Evolutionary conservation across 2,888 invertebrate species (phyloP).

Genomic region (Poecilobothrus nobilitatus): DNA sequence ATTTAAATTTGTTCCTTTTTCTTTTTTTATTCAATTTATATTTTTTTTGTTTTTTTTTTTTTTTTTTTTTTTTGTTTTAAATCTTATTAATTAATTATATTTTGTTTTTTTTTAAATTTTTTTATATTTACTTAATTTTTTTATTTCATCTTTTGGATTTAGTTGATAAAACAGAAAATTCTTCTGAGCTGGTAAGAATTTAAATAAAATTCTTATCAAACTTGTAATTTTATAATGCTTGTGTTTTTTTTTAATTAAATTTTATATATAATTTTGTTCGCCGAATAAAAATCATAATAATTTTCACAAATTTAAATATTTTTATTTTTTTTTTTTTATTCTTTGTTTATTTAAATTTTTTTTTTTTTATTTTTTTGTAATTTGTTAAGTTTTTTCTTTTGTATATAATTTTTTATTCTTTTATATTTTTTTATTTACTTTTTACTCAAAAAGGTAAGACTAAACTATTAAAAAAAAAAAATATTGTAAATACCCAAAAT

Average conservation of each 20-base stretch:
- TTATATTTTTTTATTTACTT: background rate
- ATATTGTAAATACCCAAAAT: background rate
- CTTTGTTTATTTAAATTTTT: too few relatives aligned
- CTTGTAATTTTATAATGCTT: too few relatives aligned
- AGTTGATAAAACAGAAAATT: background rate
- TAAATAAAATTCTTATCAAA: too few relatives aligned
- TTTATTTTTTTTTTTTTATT: background rate
- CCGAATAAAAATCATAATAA: background rate
- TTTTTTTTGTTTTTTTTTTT: background rate
- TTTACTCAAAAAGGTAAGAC: background rate
- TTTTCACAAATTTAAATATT: background rate
- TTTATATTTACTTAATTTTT: too few relatives aligned
- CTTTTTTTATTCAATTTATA: slow-evolving; percentile 2
- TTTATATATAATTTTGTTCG: background rate
- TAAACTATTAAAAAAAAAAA: background rate
- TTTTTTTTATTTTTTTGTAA: too few relatives aligned
- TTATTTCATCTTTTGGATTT: background rate
- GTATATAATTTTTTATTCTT: background rate
- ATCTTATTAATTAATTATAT: slow-evolving; percentile 16
- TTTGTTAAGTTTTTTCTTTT: too few relatives aligned
- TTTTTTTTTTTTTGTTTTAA: background rate
- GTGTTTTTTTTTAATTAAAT: background rate
- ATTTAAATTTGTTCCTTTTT: slow-evolving; percentile 10
- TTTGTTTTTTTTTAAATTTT: background rate
- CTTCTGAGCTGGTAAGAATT: background rate